Evolutionary conservation across 2,113 vertebrate genomes (phyloP), one percentile per base, ranked within the genome.

Genomic region (Sinocyclocheilus rhinocerous): DNA sequence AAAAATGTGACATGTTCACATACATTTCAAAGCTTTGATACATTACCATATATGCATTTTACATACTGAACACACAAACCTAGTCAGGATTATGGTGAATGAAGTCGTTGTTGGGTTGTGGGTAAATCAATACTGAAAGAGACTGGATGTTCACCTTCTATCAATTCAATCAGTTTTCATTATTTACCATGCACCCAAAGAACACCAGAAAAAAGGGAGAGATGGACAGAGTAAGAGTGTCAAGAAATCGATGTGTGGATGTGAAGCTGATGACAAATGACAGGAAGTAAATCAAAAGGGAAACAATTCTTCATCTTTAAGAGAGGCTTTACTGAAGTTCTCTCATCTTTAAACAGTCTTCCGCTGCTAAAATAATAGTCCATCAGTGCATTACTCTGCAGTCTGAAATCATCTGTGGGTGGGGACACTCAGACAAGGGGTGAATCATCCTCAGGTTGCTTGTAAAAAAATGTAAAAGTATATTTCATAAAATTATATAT

Each of bases 361-460:
- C 69, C 10, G 20, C 20, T 72, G 69, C 1, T 72, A 72, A 42
- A 42, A 39, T 12, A 6, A 39, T 39, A 33, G 26, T 18, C 9
- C 20, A 1, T 22, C 9, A 4, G 33, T 72, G 33, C 20, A 22
- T 55, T 26, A 55, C 24, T 33, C 76, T 33, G 15, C 26, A 55
- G 50, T 55, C n/a, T 20, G 16, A 33, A 55, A 50, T n/a, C 26
- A 83, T 65, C 4, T 65, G 65, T 85, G 78, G 63, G 50, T 79
- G 72, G 84, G 81, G 48, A 81, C 24, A 83, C 2, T 59, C 76
- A 72, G 24, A 9, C 7, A 55, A 42, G 65, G 61, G 78, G 67
- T 87, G 76, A 86, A 63, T 86, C 59, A 52, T 73, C 85, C 67
- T 72, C 85, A 85, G 90, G 87, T 84, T 70, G 79, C 81, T 65